These are phyloP conservation scores for Cephus spinipes DNA, from an alignment of 2,888 invertebrate species.

Conservation along the genomic window DNA sequence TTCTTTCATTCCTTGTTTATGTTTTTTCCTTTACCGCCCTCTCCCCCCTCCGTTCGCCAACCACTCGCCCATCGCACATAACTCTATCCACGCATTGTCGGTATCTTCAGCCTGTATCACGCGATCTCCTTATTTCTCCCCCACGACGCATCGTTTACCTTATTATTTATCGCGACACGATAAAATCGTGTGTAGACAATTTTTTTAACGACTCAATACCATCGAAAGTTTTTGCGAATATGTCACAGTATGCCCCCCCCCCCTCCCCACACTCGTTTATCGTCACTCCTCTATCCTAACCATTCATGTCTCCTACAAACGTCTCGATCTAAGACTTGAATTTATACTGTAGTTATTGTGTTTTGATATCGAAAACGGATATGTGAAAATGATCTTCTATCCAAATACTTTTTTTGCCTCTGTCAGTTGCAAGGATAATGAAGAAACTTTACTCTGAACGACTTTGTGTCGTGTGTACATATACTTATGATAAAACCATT, in stretches of 20 bases:
- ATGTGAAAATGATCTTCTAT: not conserved
- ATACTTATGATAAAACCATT: too few relatives aligned
- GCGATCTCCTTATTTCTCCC: slow-evolving; percentile 9
- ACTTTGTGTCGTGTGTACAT: not conserved
- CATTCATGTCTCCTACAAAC: not conserved
- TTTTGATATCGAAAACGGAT: not conserved
- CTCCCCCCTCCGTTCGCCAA: not conserved
- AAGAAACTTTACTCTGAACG: not conserved
- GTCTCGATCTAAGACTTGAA: not conserved
- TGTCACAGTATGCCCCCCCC: not conserved
- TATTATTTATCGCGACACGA: not conserved
- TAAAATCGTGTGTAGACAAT: not conserved
- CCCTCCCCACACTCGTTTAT: not conserved
- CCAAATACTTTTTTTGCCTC: not conserved
- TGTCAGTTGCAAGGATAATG: not conserved
- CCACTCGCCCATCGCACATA: slow-evolving; percentile 25
- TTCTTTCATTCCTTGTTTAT: not conserved
- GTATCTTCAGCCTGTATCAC: slow-evolving; percentile 18
- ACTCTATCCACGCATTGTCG: slow-evolving; percentile 26
- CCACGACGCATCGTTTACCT: not conserved
- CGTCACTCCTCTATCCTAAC: not conserved
- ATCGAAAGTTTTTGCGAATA: not conserved
- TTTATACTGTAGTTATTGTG: not conserved
- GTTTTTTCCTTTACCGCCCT: not conserved
- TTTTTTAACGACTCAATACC: not conserved